Conservation (phyloP, 2,888 invertebrate genomes). For the Agrotis puta region DNA sequence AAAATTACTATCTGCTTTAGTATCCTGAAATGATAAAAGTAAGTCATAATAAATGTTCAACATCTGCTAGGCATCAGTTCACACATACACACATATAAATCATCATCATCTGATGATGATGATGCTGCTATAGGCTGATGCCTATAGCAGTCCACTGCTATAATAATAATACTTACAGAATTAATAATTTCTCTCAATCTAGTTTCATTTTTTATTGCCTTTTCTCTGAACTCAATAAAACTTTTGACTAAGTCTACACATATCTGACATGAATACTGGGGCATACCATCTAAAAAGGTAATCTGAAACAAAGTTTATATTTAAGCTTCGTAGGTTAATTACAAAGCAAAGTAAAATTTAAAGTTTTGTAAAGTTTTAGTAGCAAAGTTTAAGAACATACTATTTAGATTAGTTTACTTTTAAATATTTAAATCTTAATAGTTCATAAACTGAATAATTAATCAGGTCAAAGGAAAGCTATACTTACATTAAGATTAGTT, state of each 20-base stretch:
- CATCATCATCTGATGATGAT: too few species aligned
- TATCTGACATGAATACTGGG: constrained; percentile 74
- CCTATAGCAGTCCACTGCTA: too few species aligned
- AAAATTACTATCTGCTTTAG: constrained; percentile 57
- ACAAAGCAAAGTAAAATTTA: too few species aligned
- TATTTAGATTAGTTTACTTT: not conserved
- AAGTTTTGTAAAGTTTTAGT: too few species aligned
- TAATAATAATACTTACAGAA: constrained; percentile 54
- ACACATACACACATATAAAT: too few species aligned
- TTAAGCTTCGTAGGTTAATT: too few species aligned
- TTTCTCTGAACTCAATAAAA: constrained; percentile 77
- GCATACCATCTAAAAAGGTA: constrained; percentile 71
- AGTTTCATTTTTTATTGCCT: constrained; percentile 71
- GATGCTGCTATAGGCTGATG: too few species aligned
- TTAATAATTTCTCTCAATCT: constrained; percentile 63
- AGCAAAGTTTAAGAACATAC: not conserved
- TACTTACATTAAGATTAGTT: constrained; percentile 80
- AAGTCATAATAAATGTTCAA: too few species aligned
- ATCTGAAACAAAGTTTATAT: constrained; percentile 68
- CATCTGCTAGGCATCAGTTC: too few species aligned
- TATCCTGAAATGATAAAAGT: constrained; percentile 46
- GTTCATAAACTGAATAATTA: not conserved
- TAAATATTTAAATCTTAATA: not conserved
- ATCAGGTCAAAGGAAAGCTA: not conserved
- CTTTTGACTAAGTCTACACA: constrained; percentile 72